These are phyloP conservation scores for Arbacia lixula DNA, from an alignment of 53 echinoderm and acorn worm species.

Conservation along the genomic window DNA sequence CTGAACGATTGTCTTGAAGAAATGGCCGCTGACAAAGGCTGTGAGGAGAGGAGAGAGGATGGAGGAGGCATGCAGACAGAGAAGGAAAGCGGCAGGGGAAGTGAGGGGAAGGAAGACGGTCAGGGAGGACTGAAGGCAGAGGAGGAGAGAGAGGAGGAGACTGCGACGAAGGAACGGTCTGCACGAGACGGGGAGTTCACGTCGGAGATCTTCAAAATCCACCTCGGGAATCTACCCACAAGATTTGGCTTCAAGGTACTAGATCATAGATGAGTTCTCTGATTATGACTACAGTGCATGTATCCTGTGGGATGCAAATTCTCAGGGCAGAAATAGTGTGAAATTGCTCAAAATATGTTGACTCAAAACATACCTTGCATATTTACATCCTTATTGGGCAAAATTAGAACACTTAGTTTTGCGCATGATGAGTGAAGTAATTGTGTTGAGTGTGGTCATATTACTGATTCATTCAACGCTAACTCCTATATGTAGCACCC, in stretches of 20 bases:
- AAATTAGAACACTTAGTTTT: too few species aligned
- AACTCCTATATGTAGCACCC: too few species aligned
- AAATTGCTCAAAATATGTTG: too few species aligned
- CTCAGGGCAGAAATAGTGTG: too few species aligned
- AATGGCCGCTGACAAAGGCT: too few species aligned
- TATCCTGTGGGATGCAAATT: not conserved
- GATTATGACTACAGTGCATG: not conserved
- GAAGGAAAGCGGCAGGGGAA: not conserved
- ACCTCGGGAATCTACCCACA: slow-evolving; percentile 78
- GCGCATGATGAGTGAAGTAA: too few species aligned
- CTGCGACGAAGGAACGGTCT: not conserved
- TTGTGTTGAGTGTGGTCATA: too few species aligned
- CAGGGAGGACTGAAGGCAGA: not conserved
- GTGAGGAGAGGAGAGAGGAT: not conserved
- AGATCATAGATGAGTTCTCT: slow-evolving; percentile 70
- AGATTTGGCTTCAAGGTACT: slow-evolving; percentile 85
- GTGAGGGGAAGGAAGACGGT: not conserved
- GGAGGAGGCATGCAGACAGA: not conserved
- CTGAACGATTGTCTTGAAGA: too few species aligned
- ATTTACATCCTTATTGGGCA: too few species aligned
- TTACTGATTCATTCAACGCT: too few species aligned
- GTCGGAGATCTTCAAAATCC: slow-evolving; percentile 92
- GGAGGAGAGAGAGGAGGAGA: not conserved
- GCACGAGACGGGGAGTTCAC: slow-evolving; percentile 70
- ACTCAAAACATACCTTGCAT: too few species aligned